A percentile compares a stretch with the other conserved stretches of the same genome.
Evolutionary conservation across 2,113 vertebrate genomes (phyloP).

Genomic region (Gobiocypris rarus): DNA sequence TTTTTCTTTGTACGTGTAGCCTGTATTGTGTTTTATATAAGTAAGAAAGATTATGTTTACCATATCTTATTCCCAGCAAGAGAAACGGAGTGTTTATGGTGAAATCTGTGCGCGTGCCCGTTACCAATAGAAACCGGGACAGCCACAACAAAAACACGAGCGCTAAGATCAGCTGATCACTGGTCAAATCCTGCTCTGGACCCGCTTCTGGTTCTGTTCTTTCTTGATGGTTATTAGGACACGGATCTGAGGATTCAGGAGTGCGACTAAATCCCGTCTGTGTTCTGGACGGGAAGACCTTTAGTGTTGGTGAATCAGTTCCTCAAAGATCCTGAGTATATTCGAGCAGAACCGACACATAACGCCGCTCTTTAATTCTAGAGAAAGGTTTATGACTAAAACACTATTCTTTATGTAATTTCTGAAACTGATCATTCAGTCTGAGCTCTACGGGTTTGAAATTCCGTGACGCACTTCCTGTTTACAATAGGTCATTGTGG

Average conservation of each 20-base stretch:
- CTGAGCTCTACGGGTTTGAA: slow-evolving; percentile 26
- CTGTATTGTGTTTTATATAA: not conserved
- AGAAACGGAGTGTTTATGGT: not conserved
- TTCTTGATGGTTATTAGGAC: too few relatives aligned
- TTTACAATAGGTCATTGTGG: slow-evolving; percentile 65
- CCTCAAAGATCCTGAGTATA: not conserved
- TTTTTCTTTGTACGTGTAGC: too few relatives aligned
- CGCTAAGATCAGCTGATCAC: slow-evolving; percentile 1
- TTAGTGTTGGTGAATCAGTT: not conserved
- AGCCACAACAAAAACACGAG: not conserved
- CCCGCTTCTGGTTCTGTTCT: not conserved
- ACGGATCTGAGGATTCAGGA: not conserved
- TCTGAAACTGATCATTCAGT: not conserved
- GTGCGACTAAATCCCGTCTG: not conserved
- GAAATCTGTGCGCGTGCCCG: slow-evolving; percentile 31
- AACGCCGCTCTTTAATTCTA: not conserved
- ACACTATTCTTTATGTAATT: not conserved
- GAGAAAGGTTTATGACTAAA: too few relatives aligned
- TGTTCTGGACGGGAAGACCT: not conserved
- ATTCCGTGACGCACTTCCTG: slow-evolving; percentile 61
- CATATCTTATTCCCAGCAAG: not conserved
- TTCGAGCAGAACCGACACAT: not conserved
- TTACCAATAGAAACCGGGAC: slow-evolving; percentile 26
- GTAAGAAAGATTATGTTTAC: not conserved
- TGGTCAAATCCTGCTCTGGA: not conserved